Conservation (phyloP, 2,113 vertebrate genomes). For the Corydoras sp. region DNA sequence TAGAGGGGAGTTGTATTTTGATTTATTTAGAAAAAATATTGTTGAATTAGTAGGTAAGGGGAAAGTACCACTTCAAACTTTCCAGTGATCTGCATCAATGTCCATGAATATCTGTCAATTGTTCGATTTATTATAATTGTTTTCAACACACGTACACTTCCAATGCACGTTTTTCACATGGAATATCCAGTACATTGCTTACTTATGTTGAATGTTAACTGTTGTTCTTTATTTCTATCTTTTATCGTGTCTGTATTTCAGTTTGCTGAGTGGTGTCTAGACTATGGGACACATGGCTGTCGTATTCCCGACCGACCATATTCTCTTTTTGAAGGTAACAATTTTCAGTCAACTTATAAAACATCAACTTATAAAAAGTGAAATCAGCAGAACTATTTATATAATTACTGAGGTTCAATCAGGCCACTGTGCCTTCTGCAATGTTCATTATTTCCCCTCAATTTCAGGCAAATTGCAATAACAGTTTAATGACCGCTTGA, state of each 20-base stretch:
- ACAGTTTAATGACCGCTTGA: neutral
- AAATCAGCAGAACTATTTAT: neutral
- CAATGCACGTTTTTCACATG: no score
- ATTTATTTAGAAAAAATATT: no score
- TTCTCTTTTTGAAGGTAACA: slow-evolving; percentile 94
- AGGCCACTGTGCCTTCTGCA: neutral
- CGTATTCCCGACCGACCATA: slow-evolving; percentile 95
- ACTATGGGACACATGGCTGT: slow-evolving; percentile 91
- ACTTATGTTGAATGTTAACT: no score
- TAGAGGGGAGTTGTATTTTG: no score
- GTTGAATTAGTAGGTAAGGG: no score
- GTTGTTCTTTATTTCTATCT: neutral
- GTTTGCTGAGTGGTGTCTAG: slow-evolving; percentile 98
- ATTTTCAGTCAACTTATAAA: neutral
- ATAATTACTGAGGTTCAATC: neutral
- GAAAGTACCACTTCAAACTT: no score
- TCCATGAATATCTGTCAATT: no score
- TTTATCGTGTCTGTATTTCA: slow-evolving; percentile 48
- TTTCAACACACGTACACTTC: no score
- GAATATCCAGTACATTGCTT: no score
- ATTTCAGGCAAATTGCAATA: slow-evolving; percentile 9
- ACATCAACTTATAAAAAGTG: neutral
- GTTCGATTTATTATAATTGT: no score
- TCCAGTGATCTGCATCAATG: no score
- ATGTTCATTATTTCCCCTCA: neutral